phyloP scores from a whole-genome alignment of 1,140 invertebrate genomes.

The Atta texana region DNA sequence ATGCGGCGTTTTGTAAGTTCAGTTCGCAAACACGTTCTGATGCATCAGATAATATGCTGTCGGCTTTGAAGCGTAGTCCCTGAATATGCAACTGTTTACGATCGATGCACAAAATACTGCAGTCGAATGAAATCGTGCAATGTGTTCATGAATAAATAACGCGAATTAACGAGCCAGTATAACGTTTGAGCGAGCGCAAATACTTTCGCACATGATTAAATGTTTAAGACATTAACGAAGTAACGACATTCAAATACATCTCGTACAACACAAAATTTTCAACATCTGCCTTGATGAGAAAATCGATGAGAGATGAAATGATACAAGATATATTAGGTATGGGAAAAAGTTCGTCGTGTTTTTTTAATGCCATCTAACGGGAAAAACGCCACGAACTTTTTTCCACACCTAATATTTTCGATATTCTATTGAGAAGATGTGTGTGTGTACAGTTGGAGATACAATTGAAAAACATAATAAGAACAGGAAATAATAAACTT shows the following conservation, averaged over 20 bases:
- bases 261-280: background rate
- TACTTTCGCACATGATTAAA: slow-evolving; percentile 4
- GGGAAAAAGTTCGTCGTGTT: too few relatives aligned
- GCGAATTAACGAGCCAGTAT: slow-evolving; percentile 31
- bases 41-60: slow-evolving; percentile 16
- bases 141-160: slow-evolving; percentile 27
- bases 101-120: slow-evolving; percentile 24
- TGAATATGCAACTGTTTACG: background rate
- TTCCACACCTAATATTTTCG: background rate
- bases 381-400: too few relatives aligned
- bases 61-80: background rate
- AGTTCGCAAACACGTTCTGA: slow-evolving; percentile 6
- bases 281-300: slow-evolving; percentile 29
- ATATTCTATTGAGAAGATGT: background rate
- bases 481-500: too few relatives aligned
- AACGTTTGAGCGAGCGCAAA: background rate
- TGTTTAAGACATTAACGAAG: background rate
- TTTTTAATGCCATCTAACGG: too few relatives aligned
- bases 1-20: slow-evolving; percentile 11
- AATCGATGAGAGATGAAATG: background rate
- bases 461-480: too few relatives aligned
- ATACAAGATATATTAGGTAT: background rate
- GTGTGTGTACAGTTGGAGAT: background rate
- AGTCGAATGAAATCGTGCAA: background rate
- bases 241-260: background rate